Percentiles rank a stretch among this genome's conserved stretches.
These are phyloP conservation scores for Ernsta delagoae DNA, from an alignment of 2,888 invertebrate genomes.

Conservation along the genomic window DNA sequence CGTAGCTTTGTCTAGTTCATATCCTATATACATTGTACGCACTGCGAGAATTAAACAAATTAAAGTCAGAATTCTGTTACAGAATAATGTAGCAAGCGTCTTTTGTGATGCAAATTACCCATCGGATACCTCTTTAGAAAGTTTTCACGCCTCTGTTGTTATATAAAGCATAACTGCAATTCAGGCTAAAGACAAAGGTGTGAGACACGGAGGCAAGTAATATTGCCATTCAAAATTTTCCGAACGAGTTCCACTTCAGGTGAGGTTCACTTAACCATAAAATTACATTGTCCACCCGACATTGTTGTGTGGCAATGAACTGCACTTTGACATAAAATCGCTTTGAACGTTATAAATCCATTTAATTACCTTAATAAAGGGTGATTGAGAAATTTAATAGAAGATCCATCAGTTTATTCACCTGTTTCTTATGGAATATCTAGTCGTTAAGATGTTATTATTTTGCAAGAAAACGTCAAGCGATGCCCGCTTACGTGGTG, in stretches of 20 bases:
- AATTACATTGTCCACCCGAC: constrained; percentile 82
- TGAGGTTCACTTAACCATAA: constrained; percentile 82
- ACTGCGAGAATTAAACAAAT: constrained; percentile 20
- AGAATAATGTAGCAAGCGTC: constrained; percentile 21
- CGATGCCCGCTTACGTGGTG: constrained; percentile 9
- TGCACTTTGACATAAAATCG: constrained; percentile 84
- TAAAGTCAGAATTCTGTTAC: constrained; percentile 20
- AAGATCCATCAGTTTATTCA: constrained; percentile 68
- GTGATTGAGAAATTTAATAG: constrained; percentile 76
- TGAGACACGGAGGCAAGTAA: constrained; percentile 66
- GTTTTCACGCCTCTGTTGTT: constrained; percentile 75
- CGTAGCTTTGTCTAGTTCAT: not conserved
- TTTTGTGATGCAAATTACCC: constrained; percentile 40
- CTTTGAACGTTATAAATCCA: constrained; percentile 80
- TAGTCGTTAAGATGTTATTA: constrained; percentile 64
- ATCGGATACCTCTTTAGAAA: constrained; percentile 60
- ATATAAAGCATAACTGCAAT: constrained; percentile 80
- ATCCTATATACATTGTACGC: not conserved
- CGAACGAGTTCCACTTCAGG: constrained; percentile 78
- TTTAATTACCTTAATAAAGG: constrained; percentile 83
- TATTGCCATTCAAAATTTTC: constrained; percentile 81
- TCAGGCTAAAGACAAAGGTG: constrained; percentile 73
- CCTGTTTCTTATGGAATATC: constrained; percentile 59
- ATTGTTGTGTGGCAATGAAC: constrained; percentile 83
- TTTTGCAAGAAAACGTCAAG: constrained; percentile 47